phyloP scores from a whole-genome alignment of 2,113 vertebrate species.

The Nyctereutes procyonoides region DNA sequence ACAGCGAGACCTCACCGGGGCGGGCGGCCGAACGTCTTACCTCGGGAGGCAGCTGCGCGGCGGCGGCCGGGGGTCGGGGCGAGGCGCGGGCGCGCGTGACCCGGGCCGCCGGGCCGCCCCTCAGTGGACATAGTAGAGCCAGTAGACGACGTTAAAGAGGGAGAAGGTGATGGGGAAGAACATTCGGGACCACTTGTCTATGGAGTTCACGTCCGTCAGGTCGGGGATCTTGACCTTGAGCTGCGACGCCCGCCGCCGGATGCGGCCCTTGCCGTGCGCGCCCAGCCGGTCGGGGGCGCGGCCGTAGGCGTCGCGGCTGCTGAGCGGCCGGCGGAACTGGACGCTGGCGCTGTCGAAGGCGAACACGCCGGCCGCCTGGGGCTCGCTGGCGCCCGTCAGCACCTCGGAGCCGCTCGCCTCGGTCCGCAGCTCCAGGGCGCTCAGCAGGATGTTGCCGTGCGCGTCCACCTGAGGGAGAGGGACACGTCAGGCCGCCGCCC shows the following conservation, averaged over 20 bases:
- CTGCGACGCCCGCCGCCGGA: slow-evolving; percentile 93
- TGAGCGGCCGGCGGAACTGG: slow-evolving; percentile 92
- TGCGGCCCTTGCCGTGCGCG: slow-evolving; percentile 89
- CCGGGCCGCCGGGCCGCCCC: background rate
- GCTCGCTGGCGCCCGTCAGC: slow-evolving; percentile 86
- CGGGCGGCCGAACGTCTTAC: no score
- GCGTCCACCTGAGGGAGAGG: slow-evolving; percentile 90
- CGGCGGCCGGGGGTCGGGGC: no score
- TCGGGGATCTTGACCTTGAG: slow-evolving; percentile 97
- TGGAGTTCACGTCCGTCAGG: slow-evolving; percentile 96
- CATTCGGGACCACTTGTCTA: slow-evolving; percentile 98
- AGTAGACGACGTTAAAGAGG: slow-evolving; percentile 97
- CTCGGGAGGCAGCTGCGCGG: no score
- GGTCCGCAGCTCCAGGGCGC: slow-evolving; percentile 89
- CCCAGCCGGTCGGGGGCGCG: slow-evolving; percentile 89
- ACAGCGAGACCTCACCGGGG: no score
- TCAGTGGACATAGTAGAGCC: slow-evolving; percentile 97
- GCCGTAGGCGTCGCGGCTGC: slow-evolving; percentile 90
- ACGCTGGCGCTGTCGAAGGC: slow-evolving; percentile 92
- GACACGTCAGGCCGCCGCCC: slow-evolving; percentile 55
- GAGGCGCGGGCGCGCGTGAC: no score
- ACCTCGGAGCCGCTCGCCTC: slow-evolving; percentile 89
- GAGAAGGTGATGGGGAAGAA: slow-evolving; percentile 95
- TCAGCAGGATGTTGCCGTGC: slow-evolving; percentile 93
- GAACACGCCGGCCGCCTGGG: slow-evolving; percentile 89